phyloP scores from a whole-genome alignment of 2,888 invertebrate species.

The Balanococcus diminutus region DNA sequence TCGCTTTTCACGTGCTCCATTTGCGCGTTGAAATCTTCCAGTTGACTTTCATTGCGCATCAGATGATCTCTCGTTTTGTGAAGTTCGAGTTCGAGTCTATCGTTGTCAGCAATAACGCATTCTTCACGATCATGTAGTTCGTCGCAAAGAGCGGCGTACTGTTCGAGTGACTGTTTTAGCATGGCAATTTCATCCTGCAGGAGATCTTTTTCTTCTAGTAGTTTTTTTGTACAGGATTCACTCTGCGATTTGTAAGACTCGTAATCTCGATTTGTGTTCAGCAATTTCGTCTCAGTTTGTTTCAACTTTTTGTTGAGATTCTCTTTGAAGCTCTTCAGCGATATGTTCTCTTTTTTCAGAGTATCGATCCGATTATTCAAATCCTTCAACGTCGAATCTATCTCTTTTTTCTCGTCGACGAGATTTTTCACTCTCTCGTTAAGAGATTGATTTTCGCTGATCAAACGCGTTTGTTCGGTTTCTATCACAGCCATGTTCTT shows the following conservation, averaged over 20 bases:
- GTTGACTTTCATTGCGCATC: background rate
- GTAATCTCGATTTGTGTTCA: background rate
- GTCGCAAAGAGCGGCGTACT: background rate
- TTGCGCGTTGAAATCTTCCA: background rate
- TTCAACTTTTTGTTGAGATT: background rate
- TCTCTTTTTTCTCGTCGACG: background rate
- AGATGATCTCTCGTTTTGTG: background rate
- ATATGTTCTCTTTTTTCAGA: background rate
- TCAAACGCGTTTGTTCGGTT: slow-evolving; percentile 37
- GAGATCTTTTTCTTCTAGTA: background rate
- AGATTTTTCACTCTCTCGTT: background rate
- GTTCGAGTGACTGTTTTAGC: background rate
- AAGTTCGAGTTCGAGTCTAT: background rate
- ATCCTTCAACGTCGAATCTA: background rate
- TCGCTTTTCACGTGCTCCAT: background rate
- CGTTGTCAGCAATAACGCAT: background rate
- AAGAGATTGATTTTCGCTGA: background rate
- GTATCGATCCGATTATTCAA: background rate
- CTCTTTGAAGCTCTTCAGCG: background rate
- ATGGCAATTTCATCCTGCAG: background rate
- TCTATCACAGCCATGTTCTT: slow-evolving; percentile 30
- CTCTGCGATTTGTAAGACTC: background rate
- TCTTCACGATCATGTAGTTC: background rate
- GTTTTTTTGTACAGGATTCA: background rate
- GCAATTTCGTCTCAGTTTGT: background rate